Percentiles rank a stretch among this genome's conserved stretches.
Evolutionary conservation across 1,140 invertebrate genomes (phyloP).

Genomic region (Bombus confusus): DNA sequence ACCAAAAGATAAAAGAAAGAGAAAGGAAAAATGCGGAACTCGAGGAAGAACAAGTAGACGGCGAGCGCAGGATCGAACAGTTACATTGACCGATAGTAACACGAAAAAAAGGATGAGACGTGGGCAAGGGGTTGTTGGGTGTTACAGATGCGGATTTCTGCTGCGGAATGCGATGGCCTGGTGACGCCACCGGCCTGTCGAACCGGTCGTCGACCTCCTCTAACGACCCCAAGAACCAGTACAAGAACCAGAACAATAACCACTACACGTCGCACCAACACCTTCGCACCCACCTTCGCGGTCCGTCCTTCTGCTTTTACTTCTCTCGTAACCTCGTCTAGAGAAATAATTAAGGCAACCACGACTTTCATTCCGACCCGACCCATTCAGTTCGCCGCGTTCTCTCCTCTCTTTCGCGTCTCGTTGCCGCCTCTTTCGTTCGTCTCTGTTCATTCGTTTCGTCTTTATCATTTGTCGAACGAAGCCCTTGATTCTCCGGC

Average conservation of each 20-base stretch:
- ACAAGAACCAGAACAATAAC: slow-evolving; percentile 81
- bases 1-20: too few species aligned
- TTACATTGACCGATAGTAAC: slow-evolving; percentile 12
- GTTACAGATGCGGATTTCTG: slow-evolving; percentile 94
- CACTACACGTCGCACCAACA: slow-evolving; percentile 83
- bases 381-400: slow-evolving; percentile 30
- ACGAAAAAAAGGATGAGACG: slow-evolving; percentile 59
- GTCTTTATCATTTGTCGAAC: too few species aligned
- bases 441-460: too few species aligned
- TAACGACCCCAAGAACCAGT: slow-evolving; percentile 73
- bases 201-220: slow-evolving; percentile 75
- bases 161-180: slow-evolving; percentile 90
- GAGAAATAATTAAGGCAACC: slow-evolving; percentile 59
- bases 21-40: neutral
- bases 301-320: slow-evolving; percentile 81
- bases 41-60: neutral
- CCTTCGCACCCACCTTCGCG: slow-evolving; percentile 86
- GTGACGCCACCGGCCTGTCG: slow-evolving; percentile 83
- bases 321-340: slow-evolving; percentile 56
- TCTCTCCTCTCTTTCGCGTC: neutral
- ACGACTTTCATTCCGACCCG: slow-evolving; percentile 25
- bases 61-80: slow-evolving; percentile 36
- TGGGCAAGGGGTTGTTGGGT: slow-evolving; percentile 81
- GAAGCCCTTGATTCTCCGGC: too few species aligned
- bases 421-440: too few species aligned